phyloP scores from a whole-genome alignment of 2,888 invertebrate species.

The Heliconius aoede region DNA sequence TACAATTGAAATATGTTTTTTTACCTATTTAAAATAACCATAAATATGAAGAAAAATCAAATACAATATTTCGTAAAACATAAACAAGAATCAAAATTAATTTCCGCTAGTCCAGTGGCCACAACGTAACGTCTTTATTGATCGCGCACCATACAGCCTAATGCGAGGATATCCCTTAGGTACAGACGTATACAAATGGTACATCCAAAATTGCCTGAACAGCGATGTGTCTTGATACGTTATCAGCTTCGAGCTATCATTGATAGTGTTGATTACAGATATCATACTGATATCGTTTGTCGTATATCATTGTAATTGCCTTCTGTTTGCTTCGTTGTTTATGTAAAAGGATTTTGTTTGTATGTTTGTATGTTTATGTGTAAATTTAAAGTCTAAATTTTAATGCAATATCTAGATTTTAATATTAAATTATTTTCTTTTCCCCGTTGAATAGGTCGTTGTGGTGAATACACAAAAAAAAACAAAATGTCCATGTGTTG shows the following conservation, averaged over 20 bases:
- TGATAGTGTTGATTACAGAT: constrained; percentile 53
- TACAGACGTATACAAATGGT: constrained; percentile 63
- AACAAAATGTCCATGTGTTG: too few species aligned
- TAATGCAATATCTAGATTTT: background rate
- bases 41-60: too few species aligned
- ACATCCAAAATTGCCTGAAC: constrained; percentile 62
- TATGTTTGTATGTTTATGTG: background rate
- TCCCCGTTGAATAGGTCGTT: too few species aligned
- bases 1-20: background rate
- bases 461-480: too few species aligned
- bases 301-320: constrained; percentile 54
- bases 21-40: background rate
- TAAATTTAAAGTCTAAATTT: background rate
- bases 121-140: constrained; percentile 59
- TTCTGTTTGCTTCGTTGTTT: constrained; percentile 13
- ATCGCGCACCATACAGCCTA: constrained; percentile 58
- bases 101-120: constrained; percentile 47
- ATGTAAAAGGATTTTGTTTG: background rate
- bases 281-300: constrained; percentile 50
- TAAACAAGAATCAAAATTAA: background rate
- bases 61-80: background rate
- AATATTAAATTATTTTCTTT: too few species aligned
- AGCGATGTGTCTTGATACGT: constrained; percentile 56
- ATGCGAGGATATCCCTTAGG: constrained; percentile 57
- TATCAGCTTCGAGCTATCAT: constrained; percentile 54